Evolutionary conservation across 2,888 invertebrate genomes (phyloP).

Genomic region (Drosophila emarginata): DNA sequence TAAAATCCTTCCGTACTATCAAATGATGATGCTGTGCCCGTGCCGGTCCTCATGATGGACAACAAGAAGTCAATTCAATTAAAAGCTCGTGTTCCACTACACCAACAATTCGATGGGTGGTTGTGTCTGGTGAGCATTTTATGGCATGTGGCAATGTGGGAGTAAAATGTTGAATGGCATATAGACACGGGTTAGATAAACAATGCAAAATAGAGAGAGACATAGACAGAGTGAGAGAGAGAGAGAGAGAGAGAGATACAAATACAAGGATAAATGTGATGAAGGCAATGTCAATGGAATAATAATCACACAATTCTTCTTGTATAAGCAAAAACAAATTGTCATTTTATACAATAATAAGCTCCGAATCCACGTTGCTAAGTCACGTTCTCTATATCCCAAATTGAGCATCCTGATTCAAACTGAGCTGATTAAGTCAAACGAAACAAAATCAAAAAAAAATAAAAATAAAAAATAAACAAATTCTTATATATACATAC

Average conservation of each 20-base stretch:
- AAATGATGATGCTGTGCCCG: constrained; percentile 15
- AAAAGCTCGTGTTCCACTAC: constrained; percentile 50
- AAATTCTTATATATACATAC: no score
- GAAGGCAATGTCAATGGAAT: constrained; percentile 40
- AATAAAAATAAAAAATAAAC: constrained; percentile 14
- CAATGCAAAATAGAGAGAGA: constrained; percentile 24
- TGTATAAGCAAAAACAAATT: constrained; percentile 44
- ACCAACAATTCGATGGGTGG: constrained; percentile 20
- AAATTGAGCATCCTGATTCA: not conserved
- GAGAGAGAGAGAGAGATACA: not conserved
- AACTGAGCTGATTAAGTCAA: not conserved
- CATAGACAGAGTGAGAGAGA: not conserved
- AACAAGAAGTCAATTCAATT: constrained; percentile 58
- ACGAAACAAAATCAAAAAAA: constrained; percentile 23
- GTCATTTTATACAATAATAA: constrained; percentile 38
- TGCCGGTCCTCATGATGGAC: not conserved
- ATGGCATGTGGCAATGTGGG: not conserved
- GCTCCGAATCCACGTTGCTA: constrained; percentile 10
- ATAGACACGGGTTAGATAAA: not conserved
- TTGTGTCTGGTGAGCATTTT: not conserved
- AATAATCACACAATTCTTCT: constrained; percentile 31
- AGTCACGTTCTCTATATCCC: constrained; percentile 15
- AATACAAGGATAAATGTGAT: constrained; percentile 32
- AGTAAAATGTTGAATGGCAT: no score
- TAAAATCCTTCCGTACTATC: not conserved